Conservation (phyloP, 2,797 vertebrate species). For the Tauraco hartlaubi region DNA sequence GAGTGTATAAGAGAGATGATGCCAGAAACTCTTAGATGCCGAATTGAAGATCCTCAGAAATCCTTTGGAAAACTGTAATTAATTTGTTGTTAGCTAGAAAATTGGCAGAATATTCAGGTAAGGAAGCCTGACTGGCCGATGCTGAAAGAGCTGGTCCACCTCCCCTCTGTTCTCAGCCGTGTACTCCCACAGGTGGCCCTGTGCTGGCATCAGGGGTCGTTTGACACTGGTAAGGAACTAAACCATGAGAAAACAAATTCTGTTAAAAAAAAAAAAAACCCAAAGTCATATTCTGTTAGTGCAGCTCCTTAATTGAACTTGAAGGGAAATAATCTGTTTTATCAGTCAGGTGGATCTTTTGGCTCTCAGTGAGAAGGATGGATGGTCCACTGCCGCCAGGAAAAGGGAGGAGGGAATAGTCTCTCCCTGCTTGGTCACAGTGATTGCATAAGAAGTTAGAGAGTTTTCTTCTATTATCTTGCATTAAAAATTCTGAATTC, state of each 20-base stretch:
- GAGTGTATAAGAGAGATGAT: not conserved
- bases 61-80: not conserved
- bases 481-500: not conserved
- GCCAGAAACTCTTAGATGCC: not conserved
- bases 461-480: not conserved
- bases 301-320: not conserved
- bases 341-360: not conserved
- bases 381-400: not conserved
- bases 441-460: not conserved
- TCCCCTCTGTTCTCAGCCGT: not conserved
- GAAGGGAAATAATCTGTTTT: not conserved
- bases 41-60: not conserved
- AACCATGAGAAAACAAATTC: not conserved
- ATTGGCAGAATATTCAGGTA: not conserved
- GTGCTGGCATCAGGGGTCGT: not conserved
- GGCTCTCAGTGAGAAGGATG: not conserved
- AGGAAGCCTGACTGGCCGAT: not conserved
- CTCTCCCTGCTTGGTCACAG: not conserved
- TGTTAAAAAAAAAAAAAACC: not conserved
- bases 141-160: not conserved
- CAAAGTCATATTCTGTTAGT: not conserved
- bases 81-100: not conserved
- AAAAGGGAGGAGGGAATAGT: not conserved
- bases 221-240: not conserved
- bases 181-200: not conserved